Evolutionary conservation across 2,113 vertebrate species (phyloP).

Genomic region (Phainopepla nitens): DNA sequence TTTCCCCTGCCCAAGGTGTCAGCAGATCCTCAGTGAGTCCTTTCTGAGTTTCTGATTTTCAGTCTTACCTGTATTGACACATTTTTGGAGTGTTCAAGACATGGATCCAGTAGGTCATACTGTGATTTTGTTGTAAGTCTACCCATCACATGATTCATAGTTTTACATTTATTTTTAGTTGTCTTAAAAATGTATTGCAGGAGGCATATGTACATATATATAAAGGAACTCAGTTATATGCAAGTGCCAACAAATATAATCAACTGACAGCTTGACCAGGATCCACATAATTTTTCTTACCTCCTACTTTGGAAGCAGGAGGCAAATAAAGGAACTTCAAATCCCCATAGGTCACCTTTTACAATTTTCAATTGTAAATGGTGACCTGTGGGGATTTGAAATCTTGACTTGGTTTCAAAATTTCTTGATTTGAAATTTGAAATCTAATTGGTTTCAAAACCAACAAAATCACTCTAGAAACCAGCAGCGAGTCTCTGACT

Average conservation of each 20-base stretch:
- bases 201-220: neutral
- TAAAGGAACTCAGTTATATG: neutral
- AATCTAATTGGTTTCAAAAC: neutral
- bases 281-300: neutral
- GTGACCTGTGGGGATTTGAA: too few relatives aligned
- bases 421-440: too few relatives aligned
- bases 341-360: neutral
- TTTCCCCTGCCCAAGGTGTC: neutral
- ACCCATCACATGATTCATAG: neutral
- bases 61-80: neutral
- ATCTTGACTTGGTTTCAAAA: too few relatives aligned
- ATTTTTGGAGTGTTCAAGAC: neutral
- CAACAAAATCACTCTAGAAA: neutral
- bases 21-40: neutral
- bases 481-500: neutral
- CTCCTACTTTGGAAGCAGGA: neutral
- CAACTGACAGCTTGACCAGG: neutral
- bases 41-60: neutral
- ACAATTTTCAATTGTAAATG: too few relatives aligned
- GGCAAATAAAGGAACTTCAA: neutral
- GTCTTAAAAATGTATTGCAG: neutral
- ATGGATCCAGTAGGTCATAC: neutral
- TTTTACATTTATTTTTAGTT: neutral
- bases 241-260: neutral
- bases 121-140: neutral